phyloP scores from a whole-genome alignment of 1,140 invertebrate genomes.

The Drosophila nigromelanica region DNA sequence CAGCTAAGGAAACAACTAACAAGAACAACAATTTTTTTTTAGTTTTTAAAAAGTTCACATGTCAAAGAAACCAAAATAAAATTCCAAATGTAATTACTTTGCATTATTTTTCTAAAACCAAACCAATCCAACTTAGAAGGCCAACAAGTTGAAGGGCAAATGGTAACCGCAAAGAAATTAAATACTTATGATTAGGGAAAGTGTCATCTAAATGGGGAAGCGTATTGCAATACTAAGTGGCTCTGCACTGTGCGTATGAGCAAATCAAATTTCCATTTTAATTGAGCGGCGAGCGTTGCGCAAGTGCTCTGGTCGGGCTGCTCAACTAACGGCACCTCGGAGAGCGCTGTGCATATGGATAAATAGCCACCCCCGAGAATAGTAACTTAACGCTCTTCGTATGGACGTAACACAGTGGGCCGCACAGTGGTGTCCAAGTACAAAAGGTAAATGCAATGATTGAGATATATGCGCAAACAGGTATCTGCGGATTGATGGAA shows the following conservation, averaged over 20 bases:
- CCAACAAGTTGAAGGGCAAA: neutral
- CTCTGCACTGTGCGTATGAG: conserved; percentile 34
- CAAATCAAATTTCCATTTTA: conserved; percentile 54
- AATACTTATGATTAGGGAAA: conserved; percentile 21
- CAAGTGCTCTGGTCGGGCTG: conserved; percentile 54
- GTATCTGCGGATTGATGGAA: too few relatives aligned
- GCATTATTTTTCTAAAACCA: neutral
- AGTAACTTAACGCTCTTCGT: conserved; percentile 61
- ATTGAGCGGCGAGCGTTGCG: conserved; percentile 57
- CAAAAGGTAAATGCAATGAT: neutral
- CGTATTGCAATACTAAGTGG: conserved; percentile 14
- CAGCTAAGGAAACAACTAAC: neutral
- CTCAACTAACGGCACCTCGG: conserved; percentile 45
- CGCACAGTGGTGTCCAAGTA: conserved; percentile 29
- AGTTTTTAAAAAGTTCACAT: conserved; percentile 11
- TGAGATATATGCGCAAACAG: too few relatives aligned
- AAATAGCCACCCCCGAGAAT: conserved; percentile 49
- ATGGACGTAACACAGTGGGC: conserved; percentile 44
- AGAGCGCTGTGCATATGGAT: conserved; percentile 60
- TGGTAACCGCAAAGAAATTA: conserved; percentile 5
- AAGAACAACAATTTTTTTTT: conserved; percentile 5
- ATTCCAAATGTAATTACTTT: conserved; percentile 13
- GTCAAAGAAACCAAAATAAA: conserved; percentile 15
- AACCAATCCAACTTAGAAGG: neutral
- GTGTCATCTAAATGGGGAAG: neutral